Evolutionary conservation across 2,888 invertebrate genomes (phyloP).

Genomic region (Lycophotia porphyrea): DNA sequence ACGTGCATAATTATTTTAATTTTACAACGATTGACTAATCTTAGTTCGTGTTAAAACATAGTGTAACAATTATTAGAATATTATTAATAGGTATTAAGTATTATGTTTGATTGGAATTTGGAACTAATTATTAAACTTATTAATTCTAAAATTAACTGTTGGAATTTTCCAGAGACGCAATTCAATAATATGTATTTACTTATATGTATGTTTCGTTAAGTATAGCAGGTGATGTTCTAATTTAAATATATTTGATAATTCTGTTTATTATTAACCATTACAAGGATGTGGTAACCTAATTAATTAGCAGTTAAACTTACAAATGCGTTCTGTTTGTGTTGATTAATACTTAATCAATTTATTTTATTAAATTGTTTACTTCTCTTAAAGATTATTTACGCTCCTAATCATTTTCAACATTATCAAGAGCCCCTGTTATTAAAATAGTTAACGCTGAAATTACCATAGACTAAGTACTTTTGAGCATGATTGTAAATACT

Average conservation of each 20-base stretch:
- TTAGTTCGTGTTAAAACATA: neutral
- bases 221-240: slow-evolving; percentile 20
- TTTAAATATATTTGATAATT: slow-evolving; percentile 23
- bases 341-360: neutral
- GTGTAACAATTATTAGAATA: neutral
- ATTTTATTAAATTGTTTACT: slow-evolving; percentile 5
- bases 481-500: slow-evolving; percentile 20
- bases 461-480: neutral
- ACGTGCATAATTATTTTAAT: neutral
- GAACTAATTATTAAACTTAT: no score
- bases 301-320: slow-evolving; percentile 21
- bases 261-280: slow-evolving; percentile 48
- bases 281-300: slow-evolving; percentile 41
- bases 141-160: neutral
- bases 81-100: neutral
- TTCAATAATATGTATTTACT: slow-evolving; percentile 1
- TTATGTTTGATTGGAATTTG: neutral
- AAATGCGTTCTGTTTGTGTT: slow-evolving; percentile 8
- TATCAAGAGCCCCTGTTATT: neutral
- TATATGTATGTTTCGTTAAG: slow-evolving; percentile 20
- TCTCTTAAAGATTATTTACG: neutral
- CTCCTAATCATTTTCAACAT: neutral
- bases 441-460: neutral
- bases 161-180: slow-evolving; percentile 14
- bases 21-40: neutral